Evolutionary conservation across 2,888 invertebrate species (phyloP), one percentile per base, ranked within the genome.

Genomic region (Atethmia centrago): DNA sequence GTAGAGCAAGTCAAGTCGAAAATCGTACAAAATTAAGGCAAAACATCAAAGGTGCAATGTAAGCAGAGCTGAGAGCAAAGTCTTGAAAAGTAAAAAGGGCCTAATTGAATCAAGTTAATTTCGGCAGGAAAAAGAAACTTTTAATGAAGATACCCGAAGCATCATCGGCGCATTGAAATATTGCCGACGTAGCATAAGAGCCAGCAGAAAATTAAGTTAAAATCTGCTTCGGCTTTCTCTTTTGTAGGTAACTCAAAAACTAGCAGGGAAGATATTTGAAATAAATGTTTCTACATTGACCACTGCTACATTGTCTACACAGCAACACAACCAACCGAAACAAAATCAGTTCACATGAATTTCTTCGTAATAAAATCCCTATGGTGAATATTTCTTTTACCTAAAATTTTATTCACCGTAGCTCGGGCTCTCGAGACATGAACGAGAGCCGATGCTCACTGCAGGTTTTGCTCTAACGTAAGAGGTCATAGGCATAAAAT

Each of bases 401-500:
- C 89, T 89, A 85, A 89, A 90, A 91, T 93, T 92, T 93, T 92
- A 93, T 92, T 93, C 94, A 90, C 87, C 92, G 89, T 89, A 88
- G 90, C 88, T 83, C 83, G 74, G 74, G 81, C 92, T 90, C 94
- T 94, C 85, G 90, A 94, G 93, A 93, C 93, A 89, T 87, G 90
- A 90, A 92, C 89, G 91, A 94, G 93, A 88, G 91, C 89, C 92
- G 94, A 94, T 95, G 95, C 92, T 95, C 95, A 92, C 90, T 95
- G 92, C 94, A 95, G 94, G 93, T 92, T 93, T 94, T 93, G 90
- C 90, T 90, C 90, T 87, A 85, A 90, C 89, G 87, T 91, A 88
- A 92, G 90, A 89, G 90, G 83, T 75, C 79, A 79, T 69, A 71
- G 87, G 84, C 69, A 70, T 88, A 83, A 83, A 72, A 74, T 73